Evolutionary conservation across 2,113 vertebrate genomes (phyloP), one percentile per base, ranked within the genome.

Genomic region (Hepsetus odoe): DNA sequence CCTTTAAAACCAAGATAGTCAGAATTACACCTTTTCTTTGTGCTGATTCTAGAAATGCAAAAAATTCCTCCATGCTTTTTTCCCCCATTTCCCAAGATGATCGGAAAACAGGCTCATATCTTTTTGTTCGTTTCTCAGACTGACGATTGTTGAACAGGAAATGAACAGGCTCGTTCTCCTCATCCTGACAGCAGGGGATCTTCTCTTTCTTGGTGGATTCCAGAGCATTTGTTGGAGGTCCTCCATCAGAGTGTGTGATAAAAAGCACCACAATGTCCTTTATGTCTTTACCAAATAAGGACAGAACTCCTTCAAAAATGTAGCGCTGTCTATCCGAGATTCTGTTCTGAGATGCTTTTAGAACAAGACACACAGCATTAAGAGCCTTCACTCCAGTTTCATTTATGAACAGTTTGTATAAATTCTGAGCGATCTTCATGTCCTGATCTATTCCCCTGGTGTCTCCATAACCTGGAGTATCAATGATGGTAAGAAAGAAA

Each of bases 401-500:
- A 46, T 74, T 11, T 42, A 59, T 18, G 51, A 83, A 86, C 58
- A 84, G 76, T 1, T 75, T 12, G 13, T 8, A 11, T n/a, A 87
- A 66, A 22, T 70, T 38, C 16, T 80, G 22, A n/a, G 53, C 68
- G 3, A 87, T 65, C 1, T 44, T 2, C 8, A 55, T 32, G 42
- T 86, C 86, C 4, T 20, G 65, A 1, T 58, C 51, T 5, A 80
- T 58, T 24, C 85, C 86, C 49, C 71, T 46, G 2, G 81, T 82
- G 16, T 87, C 80, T 28, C 71, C 79, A 61, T 86, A 88, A 24
- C 85, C 89, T 26, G 85, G 87, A 1, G 85, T 90, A 69, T 90
- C 87, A 30, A 86, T 86, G 1, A 90, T 79, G 35, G 79, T 88
- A 14, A 90, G 71, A 53, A 83, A 86, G 8, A 68, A 76, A 2